Evolutionary conservation across 2,888 invertebrate species (phyloP).

Genomic region (Formica aserva): DNA sequence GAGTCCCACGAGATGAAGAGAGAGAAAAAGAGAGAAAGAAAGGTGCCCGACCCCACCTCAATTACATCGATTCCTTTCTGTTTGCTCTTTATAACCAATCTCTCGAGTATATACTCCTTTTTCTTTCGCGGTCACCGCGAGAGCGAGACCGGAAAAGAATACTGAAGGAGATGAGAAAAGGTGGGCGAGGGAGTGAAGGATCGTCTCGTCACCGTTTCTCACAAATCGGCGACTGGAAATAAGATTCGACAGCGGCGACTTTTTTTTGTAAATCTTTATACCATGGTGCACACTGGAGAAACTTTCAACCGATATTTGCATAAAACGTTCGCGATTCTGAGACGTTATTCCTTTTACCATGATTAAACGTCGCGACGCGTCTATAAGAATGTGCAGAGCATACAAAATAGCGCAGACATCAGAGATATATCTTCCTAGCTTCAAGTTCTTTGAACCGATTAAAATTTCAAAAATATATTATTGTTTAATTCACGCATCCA

Average conservation of each 20-base stretch:
- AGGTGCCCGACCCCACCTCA: conserved; percentile 58
- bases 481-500: conserved; percentile 2
- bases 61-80: conserved; percentile 75
- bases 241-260: conserved; percentile 48
- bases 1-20: not conserved
- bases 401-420: not conserved
- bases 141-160: conserved; percentile 19
- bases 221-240: conserved; percentile 52
- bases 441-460: not conserved
- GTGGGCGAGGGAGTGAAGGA: conserved; percentile 43
- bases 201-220: conserved; percentile 59
- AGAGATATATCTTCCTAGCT: not conserved
- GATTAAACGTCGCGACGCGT: conserved; percentile 11
- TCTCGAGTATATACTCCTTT: conserved; percentile 61
- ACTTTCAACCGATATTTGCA: conserved; percentile 28
- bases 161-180: conserved; percentile 5
- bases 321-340: conserved; percentile 7
- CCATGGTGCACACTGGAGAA: not conserved
- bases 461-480: not conserved
- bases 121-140: conserved; percentile 30
- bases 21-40: not conserved
- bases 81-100: conserved; percentile 76
- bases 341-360: conserved; percentile 33
- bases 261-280: conserved; percentile 35
- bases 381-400: not conserved